Evolutionary conservation across 2,113 vertebrate genomes (phyloP).

Genomic region (Larimichthys polyactis): DNA sequence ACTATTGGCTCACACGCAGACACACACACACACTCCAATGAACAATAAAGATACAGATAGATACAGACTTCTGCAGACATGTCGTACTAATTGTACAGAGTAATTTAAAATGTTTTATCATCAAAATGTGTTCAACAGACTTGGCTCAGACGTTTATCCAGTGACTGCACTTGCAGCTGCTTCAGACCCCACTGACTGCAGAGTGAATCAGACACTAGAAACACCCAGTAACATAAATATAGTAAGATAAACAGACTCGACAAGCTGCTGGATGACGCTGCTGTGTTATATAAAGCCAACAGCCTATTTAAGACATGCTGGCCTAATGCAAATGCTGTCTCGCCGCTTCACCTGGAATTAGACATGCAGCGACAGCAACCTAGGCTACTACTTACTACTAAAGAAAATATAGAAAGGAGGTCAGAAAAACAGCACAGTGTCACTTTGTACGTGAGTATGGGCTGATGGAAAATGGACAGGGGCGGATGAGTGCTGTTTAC

Average conservation of each 20-base stretch:
- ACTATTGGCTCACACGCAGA: slow-evolving; percentile 34
- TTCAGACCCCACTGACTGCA: slow-evolving; percentile 2
- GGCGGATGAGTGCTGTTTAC: slow-evolving; percentile 53
- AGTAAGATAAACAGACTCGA: slow-evolving; percentile 66
- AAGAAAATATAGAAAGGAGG: slow-evolving; percentile 26
- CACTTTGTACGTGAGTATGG: slow-evolving; percentile 12
- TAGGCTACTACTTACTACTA: background rate
- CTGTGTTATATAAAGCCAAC: slow-evolving; percentile 63
- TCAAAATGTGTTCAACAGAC: background rate
- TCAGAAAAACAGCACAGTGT: background rate
- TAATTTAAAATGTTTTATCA: background rate
- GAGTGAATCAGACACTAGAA: slow-evolving; percentile 51
- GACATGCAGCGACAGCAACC: slow-evolving; percentile 30
- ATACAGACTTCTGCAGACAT: slow-evolving; percentile 16
- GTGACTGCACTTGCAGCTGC: slow-evolving; percentile 34
- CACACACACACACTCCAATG: background rate
- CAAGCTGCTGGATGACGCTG: slow-evolving; percentile 55
- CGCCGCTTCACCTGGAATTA: slow-evolving; percentile 37
- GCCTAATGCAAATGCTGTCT: slow-evolving; percentile 30
- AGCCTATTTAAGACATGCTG: slow-evolving; percentile 55
- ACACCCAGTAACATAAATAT: slow-evolving; percentile 66
- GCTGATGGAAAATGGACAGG: slow-evolving; percentile 66
- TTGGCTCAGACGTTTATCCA: slow-evolving; percentile 19
- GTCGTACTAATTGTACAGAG: background rate
- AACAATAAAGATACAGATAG: slow-evolving; percentile 56